Base-by-base conservation (phyloP, 2,888 invertebrate species). In the Ectobius pallidus region DNA sequence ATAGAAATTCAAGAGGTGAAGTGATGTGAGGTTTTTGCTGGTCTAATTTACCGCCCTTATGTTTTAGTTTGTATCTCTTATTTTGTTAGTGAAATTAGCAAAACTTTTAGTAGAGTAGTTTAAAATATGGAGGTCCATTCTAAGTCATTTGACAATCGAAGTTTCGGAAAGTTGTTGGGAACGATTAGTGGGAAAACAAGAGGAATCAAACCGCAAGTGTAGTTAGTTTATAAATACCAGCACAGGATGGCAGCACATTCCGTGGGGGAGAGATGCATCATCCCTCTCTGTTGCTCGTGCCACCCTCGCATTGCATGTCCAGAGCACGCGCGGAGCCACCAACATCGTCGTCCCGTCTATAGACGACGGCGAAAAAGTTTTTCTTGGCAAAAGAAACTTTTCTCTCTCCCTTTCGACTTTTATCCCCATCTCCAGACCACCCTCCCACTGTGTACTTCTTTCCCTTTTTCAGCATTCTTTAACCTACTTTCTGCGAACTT, bases 301-400 rank as follows among this genome's bases (percentile, higher is more conserved):
- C 39, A 25, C 69, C 49, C 55, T 52, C 69, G n/a, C 34, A 18
- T 18, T 68, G 3, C 52, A 11, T 25, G 3, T n/a, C n/a, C n/a
- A n/a, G 25, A n/a, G 63, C 42, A 39, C 0, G 63, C 63, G 63
- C 63, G 16, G 6, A 44, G 22, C 11, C 58, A 52, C n/a, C n/a
- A n/a, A n/a, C n/a, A n/a, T n/a, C n/a, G n/a, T n/a, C 34, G 61
- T 18, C 61, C 32, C 39, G 11, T 34, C 65, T 73, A 27, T 62
- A 69, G 61, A 62, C n/a, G n/a, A n/a, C 34, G 61, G 61, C 46
- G 61, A 69, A 73, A 73, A 69, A 63, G 69, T 73, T 69, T 69
- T 69, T 68, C 67, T 72, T 72, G 67, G 72, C 69, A 72, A 72
- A 69, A 73, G 65, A 73, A 69, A 73, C 62, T 71, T 74, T 55